phyloP scores from a whole-genome alignment of 1,140 invertebrate genomes.

The Dinoponera quadriceps region DNA sequence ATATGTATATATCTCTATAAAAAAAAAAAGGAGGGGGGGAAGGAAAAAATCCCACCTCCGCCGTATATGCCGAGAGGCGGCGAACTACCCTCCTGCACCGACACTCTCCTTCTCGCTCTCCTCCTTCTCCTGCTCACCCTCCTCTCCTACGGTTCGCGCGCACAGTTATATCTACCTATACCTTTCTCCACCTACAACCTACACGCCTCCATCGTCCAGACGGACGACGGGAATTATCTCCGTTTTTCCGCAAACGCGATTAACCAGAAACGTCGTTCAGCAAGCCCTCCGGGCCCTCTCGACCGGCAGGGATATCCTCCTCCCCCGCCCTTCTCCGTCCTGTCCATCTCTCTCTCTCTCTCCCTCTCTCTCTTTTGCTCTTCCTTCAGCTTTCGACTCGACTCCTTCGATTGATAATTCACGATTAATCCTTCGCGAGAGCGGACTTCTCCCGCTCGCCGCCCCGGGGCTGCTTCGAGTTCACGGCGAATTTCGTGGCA shows the following conservation, averaged over 20 bases:
- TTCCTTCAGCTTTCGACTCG: slow-evolving; percentile 74
- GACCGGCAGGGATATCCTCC: slow-evolving; percentile 56
- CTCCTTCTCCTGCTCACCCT: slow-evolving; percentile 34
- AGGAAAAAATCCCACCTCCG: slow-evolving; percentile 66
- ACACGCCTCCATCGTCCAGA: slow-evolving; percentile 76
- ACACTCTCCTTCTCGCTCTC: slow-evolving; percentile 62
- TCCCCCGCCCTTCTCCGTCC: slow-evolving; percentile 23
- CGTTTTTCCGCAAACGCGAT: slow-evolving; percentile 84
- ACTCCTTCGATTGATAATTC: slow-evolving; percentile 73
- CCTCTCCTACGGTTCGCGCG: slow-evolving; percentile 56
- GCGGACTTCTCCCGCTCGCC: slow-evolving; percentile 36
- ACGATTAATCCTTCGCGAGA: slow-evolving; percentile 72
- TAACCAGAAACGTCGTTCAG: slow-evolving; percentile 80
- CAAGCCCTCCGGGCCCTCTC: slow-evolving; percentile 65
- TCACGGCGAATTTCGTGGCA: slow-evolving; percentile 59
- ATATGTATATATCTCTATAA: slow-evolving; percentile 37
- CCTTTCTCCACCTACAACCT: slow-evolving; percentile 71
- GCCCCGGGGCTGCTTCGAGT: slow-evolving; percentile 49
- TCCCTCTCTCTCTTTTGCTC: slow-evolving; percentile 46
- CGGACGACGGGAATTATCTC: slow-evolving; percentile 81
- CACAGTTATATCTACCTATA: slow-evolving; percentile 66
- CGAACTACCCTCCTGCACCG: slow-evolving; percentile 56
- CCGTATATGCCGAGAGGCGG: slow-evolving; percentile 55
- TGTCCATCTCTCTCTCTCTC: not conserved
- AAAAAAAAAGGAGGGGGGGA: no score